Base-by-base conservation (phyloP, 2,888 invertebrate genomes). In the Drosophila melanosoma region DNA sequence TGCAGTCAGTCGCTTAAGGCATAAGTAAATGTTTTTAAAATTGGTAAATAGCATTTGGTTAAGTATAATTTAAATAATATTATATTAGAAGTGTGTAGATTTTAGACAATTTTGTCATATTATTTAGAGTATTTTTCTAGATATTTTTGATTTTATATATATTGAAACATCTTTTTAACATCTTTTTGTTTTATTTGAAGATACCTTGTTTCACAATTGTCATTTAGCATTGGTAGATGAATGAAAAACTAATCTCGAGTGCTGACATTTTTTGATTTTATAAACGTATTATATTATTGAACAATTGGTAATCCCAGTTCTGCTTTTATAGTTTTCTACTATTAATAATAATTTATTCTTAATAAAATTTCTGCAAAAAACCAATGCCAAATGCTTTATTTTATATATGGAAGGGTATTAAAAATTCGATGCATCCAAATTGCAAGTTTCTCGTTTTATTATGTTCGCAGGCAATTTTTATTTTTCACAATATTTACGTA, bases 391-490 rank as follows among this genome's bases (percentile, higher is more conserved):
- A 4, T 26, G 8, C 8, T 17, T 51, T 32, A 38, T 32, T 40
- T 33, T 36, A 12, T 10, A 20, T 20, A 1, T 12, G 52, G 2
- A 20, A 69, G 71, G 11, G 70, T 49, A 74, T 71, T 63, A 8
- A 1, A 35, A 35, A 1, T 36, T 58, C 74, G 23, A 6, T 20
- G 20, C 35, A 15, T n/a, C 6, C 20, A 1, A 29, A 10, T 20
- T 20, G 17, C 1, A 40, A 56, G 48, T 42, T 59, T 40, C 53
- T 48, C 65, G 64, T 56, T 81, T 81, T 71, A 71, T 67, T 67
- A 56, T 65, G 60, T 63, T 77, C 60, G 17, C 53, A 49, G 56
- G 54, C 51, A 52, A 67, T 77, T 81, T 81, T 81, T 66, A n/a
- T 33, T 63, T 45, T 78, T 53, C 53, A 60, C 60, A 52, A 40